phyloP scores from a whole-genome alignment of 2,888 invertebrate genomes.

The Matsumyia berberina region DNA sequence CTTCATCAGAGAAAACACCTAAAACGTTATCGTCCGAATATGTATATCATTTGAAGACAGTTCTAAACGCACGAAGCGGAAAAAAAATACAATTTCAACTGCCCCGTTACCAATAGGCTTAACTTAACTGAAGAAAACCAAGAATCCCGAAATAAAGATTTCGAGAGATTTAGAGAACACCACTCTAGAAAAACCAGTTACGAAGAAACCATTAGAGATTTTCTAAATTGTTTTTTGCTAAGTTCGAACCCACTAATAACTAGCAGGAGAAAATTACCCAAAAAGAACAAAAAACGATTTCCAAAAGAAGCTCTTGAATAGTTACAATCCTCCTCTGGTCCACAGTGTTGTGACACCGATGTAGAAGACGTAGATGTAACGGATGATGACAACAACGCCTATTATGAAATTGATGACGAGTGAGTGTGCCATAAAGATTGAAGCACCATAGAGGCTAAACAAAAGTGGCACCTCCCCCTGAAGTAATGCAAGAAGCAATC shows the following conservation, averaged over 20 bases:
- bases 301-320: not conserved
- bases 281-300: not conserved
- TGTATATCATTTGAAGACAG: no score
- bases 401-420: slow-evolving; percentile 6
- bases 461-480: slow-evolving; percentile 5
- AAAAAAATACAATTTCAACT: no score
- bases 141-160: not conserved
- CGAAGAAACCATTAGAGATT: not conserved
- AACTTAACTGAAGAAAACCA: not conserved
- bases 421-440: no score
- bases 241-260: not conserved
- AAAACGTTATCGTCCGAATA: no score
- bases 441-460: slow-evolving; percentile 10
- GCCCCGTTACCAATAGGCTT: not conserved
- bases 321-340: slow-evolving; percentile 4
- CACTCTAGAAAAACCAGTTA: not conserved
- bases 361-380: slow-evolving; percentile 5
- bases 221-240: not conserved
- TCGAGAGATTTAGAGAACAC: not conserved
- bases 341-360: not conserved
- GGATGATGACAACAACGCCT: not conserved
- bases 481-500: slow-evolving; percentile 7
- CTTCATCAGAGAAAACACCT: no score
- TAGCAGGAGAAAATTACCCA: not conserved
- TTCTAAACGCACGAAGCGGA: no score